Percentiles rank a stretch among this genome's conserved stretches.
Evolutionary conservation across 2,797 vertebrate genomes (phyloP).

Genomic region (Myioborus melanocephalus): DNA sequence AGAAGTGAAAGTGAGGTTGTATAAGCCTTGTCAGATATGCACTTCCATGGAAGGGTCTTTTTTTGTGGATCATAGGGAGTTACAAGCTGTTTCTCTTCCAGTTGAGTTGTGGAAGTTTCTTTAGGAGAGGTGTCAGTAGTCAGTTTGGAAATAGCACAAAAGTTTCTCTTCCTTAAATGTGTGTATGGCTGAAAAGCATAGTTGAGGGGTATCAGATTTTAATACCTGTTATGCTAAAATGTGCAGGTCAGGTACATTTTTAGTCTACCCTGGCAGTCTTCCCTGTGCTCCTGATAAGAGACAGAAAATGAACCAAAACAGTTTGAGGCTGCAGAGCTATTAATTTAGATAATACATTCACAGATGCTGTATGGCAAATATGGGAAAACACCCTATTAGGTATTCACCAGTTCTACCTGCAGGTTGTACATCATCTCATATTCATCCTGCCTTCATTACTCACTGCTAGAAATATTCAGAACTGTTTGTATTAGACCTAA

Average conservation of each 20-base stretch:
- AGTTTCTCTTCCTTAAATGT: neutral
- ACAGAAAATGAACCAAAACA: neutral
- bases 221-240: neutral
- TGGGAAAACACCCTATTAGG: neutral
- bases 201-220: neutral
- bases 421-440: neutral
- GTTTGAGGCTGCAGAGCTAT: neutral
- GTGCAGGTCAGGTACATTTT: neutral
- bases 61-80: neutral
- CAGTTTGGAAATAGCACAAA: neutral
- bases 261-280: neutral
- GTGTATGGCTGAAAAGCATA: neutral
- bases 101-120: neutral
- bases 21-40: neutral
- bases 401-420: constrained; percentile 9
- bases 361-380: neutral
- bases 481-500: constrained; percentile 32
- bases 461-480: neutral
- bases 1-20: neutral
- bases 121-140: neutral
- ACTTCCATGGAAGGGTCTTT: neutral
- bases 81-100: neutral
- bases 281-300: neutral
- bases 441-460: constrained; percentile 19
- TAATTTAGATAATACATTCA: constrained; percentile 10